Evolutionary conservation across 2,113 vertebrate genomes (phyloP).

Genomic region (Python bivittatus): DNA sequence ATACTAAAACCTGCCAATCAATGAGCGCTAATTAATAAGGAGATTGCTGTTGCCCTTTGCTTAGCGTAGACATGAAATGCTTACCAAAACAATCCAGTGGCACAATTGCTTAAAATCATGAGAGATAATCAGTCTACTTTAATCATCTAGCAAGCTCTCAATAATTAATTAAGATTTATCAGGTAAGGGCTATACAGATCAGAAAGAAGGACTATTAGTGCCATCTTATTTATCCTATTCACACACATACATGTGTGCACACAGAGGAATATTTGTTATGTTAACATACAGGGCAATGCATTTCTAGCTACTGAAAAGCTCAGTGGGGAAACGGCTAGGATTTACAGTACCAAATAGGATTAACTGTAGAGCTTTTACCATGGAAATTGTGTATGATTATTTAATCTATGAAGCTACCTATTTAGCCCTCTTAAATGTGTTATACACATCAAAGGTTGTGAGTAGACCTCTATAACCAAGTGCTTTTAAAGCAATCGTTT

Average conservation of each 20-base stretch:
- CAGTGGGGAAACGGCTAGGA: not conserved
- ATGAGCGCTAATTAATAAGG: not conserved
- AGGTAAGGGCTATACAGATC: conserved; percentile 31
- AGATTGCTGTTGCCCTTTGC: conserved; percentile 10
- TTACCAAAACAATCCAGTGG: conserved; percentile 33
- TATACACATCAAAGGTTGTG: not conserved
- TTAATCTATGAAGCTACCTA: not conserved
- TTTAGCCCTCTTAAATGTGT: not conserved
- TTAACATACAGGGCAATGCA: not conserved
- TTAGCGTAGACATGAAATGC: not conserved
- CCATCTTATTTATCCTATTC: not conserved
- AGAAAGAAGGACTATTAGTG: not conserved
- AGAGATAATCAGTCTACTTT: conserved; percentile 34
- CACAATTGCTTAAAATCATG: conserved; percentile 42
- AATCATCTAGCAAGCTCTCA: conserved; percentile 6
- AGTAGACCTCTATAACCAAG: not conserved
- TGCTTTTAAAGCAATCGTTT: not conserved
- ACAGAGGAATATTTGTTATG: not conserved
- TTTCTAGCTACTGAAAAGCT: not conserved
- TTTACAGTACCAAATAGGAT: not conserved
- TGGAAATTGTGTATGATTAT: not conserved
- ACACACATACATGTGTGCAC: not conserved
- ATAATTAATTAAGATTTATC: conserved; percentile 22
- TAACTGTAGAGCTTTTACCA: not conserved
- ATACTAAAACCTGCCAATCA: not conserved